Evolutionary conservation across 2,888 invertebrate species (phyloP).

Genomic region (Synergus japonicus): DNA sequence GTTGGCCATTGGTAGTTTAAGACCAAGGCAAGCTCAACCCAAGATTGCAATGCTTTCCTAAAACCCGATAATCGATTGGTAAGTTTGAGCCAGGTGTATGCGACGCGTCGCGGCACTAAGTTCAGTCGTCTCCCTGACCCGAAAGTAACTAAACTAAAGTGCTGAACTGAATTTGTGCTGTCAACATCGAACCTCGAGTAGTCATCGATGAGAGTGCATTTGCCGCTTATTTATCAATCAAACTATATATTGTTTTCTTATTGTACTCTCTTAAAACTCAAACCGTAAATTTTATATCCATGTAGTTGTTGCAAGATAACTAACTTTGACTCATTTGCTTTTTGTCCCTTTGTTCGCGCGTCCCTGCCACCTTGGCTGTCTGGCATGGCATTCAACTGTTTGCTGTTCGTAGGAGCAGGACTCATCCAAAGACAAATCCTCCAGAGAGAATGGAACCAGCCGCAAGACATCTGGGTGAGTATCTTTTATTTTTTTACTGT

Average conservation of each 20-base stretch:
- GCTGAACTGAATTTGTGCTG: constrained; percentile 54
- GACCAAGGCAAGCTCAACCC: constrained; percentile 77
- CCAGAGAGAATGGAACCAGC: constrained; percentile 82
- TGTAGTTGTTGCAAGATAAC: constrained; percentile 64
- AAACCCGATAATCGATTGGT: constrained; percentile 76
- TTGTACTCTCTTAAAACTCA: constrained; percentile 52
- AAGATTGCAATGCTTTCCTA: constrained; percentile 77
- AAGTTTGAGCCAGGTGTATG: constrained; percentile 74
- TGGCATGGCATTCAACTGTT: constrained; percentile 77
- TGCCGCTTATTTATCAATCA: constrained; percentile 5
- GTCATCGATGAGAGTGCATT: constrained; percentile 43
- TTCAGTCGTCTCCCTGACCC: constrained; percentile 62
- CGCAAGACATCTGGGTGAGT: constrained; percentile 80
- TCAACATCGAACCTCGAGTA: constrained; percentile 50
- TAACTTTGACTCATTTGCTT: constrained; percentile 75
- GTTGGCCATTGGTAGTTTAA: constrained; percentile 77
- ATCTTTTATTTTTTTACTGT: background rate
- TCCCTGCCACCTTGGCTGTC: constrained; percentile 75
- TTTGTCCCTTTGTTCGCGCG: constrained; percentile 77
- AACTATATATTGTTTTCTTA: background rate
- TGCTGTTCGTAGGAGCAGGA: constrained; percentile 77
- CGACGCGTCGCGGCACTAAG: constrained; percentile 67
- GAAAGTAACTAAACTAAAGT: constrained; percentile 45
- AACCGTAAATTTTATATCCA: constrained; percentile 54
- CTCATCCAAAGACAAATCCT: constrained; percentile 75